A percentile compares a stretch with the other conserved stretches of the same genome.
phyloP scores from a whole-genome alignment of 1,140 invertebrate species.

The Amyelois transitella region DNA sequence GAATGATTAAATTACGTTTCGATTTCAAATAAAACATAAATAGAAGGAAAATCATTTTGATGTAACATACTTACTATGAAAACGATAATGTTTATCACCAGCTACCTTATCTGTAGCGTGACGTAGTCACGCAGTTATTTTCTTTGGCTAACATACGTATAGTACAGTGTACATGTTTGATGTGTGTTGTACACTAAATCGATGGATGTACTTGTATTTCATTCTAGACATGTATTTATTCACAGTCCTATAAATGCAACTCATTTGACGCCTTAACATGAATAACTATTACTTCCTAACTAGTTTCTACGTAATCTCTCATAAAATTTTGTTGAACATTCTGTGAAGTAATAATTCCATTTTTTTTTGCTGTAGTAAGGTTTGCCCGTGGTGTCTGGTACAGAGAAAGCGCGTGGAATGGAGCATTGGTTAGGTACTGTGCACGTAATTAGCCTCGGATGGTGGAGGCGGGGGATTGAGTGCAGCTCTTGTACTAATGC shows the following conservation, averaged over 20 bases:
- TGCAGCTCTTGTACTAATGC: constrained; percentile 8
- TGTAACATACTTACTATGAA: neutral
- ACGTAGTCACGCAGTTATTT: constrained; percentile 9
- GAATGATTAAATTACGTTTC: too few relatives aligned
- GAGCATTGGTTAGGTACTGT: neutral
- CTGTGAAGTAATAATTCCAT: too few relatives aligned
- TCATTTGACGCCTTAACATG: too few relatives aligned
- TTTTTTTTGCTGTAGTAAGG: neutral
- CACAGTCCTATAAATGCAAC: too few relatives aligned
- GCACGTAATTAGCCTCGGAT: constrained; percentile 12
- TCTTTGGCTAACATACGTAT: neutral
- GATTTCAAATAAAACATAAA: neutral
- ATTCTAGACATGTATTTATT: too few relatives aligned
- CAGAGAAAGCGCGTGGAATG: constrained; percentile 10
- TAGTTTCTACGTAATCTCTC: too few relatives aligned
- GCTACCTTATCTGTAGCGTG: constrained; percentile 15
- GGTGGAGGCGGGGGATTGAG: neutral
- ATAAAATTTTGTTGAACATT: too few relatives aligned
- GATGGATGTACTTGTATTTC: too few relatives aligned
- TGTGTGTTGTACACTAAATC: too few relatives aligned
- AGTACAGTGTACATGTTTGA: too few relatives aligned
- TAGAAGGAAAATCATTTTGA: neutral
- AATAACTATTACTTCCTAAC: too few relatives aligned
- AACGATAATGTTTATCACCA: constrained; percentile 15
- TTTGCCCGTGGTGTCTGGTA: neutral